Evolutionary conservation across 2,797 vertebrate genomes (phyloP).

Genomic region (Gymnothorax reevesii): DNA sequence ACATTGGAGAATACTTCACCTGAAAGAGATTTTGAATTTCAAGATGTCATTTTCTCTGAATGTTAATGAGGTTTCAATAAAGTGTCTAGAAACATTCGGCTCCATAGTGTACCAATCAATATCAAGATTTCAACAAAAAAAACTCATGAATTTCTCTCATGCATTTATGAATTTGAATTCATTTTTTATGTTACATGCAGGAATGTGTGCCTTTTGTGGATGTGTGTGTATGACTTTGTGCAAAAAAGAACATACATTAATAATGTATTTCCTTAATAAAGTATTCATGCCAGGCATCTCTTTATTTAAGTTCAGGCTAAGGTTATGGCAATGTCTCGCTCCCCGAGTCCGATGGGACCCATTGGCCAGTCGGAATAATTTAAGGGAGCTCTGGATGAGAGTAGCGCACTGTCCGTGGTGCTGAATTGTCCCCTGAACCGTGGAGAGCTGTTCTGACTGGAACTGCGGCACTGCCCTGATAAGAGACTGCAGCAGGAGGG

Average conservation of each 20-base stretch:
- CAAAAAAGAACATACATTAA: background rate
- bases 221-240: background rate
- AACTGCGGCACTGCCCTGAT: conserved; percentile 56
- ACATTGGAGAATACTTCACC: too few relatives aligned
- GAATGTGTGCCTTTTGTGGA: background rate
- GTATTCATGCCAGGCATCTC: background rate
- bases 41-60: too few relatives aligned
- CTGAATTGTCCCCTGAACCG: conserved; percentile 55
- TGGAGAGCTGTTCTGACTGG: conserved; percentile 44
- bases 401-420: conserved; percentile 47
- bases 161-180: background rate
- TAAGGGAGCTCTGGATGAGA: conserved; percentile 44
- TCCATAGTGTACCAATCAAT: background rate
- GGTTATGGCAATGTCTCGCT: background rate
- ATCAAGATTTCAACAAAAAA: background rate
- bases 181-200: background rate
- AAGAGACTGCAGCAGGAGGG: conserved; percentile 38
- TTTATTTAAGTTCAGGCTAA: background rate
- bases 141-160: too few relatives aligned
- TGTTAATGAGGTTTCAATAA: too few relatives aligned
- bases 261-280: background rate
- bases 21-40: too few relatives aligned
- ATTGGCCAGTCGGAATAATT: background rate
- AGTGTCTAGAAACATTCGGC: too few relatives aligned
- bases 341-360: background rate